Evolutionary conservation across 2,797 vertebrate species (phyloP), one percentile per base, ranked within the genome.

Genomic region (Molossus alvarezi): DNA sequence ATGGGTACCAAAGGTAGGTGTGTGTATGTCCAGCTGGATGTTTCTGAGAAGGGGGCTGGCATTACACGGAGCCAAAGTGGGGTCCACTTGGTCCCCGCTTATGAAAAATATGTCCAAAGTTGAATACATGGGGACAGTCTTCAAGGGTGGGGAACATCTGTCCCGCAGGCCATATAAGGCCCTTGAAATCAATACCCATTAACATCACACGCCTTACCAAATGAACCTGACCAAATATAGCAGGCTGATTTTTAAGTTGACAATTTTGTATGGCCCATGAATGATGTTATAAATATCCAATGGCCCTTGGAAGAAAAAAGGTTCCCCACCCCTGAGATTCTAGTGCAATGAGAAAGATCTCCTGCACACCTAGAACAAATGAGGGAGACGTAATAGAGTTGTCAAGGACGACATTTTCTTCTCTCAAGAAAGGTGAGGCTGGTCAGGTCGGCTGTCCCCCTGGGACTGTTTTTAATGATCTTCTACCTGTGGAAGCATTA

Each of bases 381-480:
- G 51, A 84, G 91, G 79, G 87, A 92, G 48, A 93, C 80, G 84
- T 91, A 92, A 93, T 91, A 95, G 83, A 93, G 69, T 90, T 97
- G 89, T 95, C 96, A 93, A 95, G 79, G 71, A 60, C 33, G 23
- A 72, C 60, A 92, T n/a, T 95, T 97, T 96, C 71, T 77, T 95
- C 82, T 94, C 72, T 60, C 83, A 87, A 90, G 75, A 96, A 95
- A 95, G 88, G 92, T 90, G 51, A 92, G 65, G 29, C 91, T 41
- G 33, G 88, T 48, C 57, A 93, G 83, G 91, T 95, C 84, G 91
- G 95, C 33, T 18, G 17, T 91, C 51, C 92, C 64, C 33, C 65
- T 77, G 95, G 76, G 91, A 95, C 67, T 53, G 55, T 76, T 71
- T 83, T 76, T 77, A 97, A 88, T 93, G 87, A 76, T 84, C 84